Evolutionary conservation across 2,888 invertebrate genomes (phyloP), one percentile per base, ranked within the genome.

Genomic region (Tupiocoris notatus): DNA sequence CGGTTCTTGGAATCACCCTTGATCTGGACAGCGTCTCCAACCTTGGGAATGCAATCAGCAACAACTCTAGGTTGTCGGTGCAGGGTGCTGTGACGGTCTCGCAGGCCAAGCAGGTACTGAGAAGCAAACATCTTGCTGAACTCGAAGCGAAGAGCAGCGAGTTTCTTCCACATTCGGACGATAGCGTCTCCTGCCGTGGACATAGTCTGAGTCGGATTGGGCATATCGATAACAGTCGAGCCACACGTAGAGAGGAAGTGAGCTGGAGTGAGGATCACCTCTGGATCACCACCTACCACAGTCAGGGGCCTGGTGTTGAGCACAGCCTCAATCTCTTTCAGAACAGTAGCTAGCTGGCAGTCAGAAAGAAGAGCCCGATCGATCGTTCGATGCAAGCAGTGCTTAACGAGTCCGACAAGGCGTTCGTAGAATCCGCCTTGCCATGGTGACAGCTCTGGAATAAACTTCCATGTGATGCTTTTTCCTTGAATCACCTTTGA

Each of bases 291-390:
- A 20, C 17, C 16, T 18, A 65, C 25, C 12, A 18, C 12, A 39
- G 65, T 65, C n/a, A 62, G n/a, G 1, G 62, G 62, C 24, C 62
- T 62, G 22, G 62, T 21, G 18, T 61, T 61, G 1, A 61, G 61
- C 1, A 22, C 22, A 2, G 2, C 20, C 2, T 3, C 18, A 21
- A 61, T 62, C 17, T 62, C 62, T n/a, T 62, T 2, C 2, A 62
- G n/a, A 9, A 63, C 23, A 0, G 63, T 63, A 1, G 3, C 1
- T 1, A 63, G 63, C 2, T 63, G 63, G 16, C 0, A 2, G 9
- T 23, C 63, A 21, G 23, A n/a, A 1, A 63, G 23, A 1, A 63
- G 23, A 12, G 22, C 2, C 23, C 25, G 22, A 22, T 63, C 63
- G 17, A 63, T 2, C 1, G 63, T 22, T 0, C 63, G 63, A n/a